Base-by-base conservation (phyloP, 2,888 invertebrate species). In the Drosophila stalkeri region DNA sequence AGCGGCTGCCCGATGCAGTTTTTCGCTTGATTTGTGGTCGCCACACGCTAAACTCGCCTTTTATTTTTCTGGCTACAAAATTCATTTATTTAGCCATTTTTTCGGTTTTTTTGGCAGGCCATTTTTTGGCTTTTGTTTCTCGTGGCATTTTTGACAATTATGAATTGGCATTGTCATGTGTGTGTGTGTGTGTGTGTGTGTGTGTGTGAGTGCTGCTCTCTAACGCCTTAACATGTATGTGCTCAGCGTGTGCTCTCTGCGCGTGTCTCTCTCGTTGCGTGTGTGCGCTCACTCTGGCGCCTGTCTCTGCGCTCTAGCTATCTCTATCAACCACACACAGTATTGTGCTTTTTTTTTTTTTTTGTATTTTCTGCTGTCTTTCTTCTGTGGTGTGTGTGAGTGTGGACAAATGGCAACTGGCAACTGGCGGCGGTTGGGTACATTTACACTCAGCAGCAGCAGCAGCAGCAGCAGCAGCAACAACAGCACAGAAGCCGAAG, bases 131-230 rank as follows among this genome's bases (percentile, higher is more conserved):
- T 51, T 51, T 62, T 64, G 31, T 59, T 59, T 35, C 35, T 23
- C 46, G 49, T 64, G 73, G 64, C 64, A 65, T 67, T 66, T 73
- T 86, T 66, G 81, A 75, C 72, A 72, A 80, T 84, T 81, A 85
- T 84, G 72, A 89, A 85, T 85, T 81, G 85, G 69, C 73, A 79
- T 76, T 84, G 84, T 75, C 86, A 72, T 66, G 52, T 80, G 68
- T 64, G 56, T 60, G 65, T 62, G 65, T 56, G 72, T 68, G 49
- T 77, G 68, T 64, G 64, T 64, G 65, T 64, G 67, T 9, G 33
- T 27, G 33, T 33, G 27, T 9, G 33, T 61, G 37, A 7, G 16
- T 44, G 43, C 35, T 39, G 43, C 62, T 68, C 67, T 43, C 27
- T 41, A 37, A 39, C 52, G 46, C 49, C 49, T 49, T 14, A 47